Base-by-base conservation (phyloP, 2,797 vertebrate genomes). In the Nothura maculosa region DNA sequence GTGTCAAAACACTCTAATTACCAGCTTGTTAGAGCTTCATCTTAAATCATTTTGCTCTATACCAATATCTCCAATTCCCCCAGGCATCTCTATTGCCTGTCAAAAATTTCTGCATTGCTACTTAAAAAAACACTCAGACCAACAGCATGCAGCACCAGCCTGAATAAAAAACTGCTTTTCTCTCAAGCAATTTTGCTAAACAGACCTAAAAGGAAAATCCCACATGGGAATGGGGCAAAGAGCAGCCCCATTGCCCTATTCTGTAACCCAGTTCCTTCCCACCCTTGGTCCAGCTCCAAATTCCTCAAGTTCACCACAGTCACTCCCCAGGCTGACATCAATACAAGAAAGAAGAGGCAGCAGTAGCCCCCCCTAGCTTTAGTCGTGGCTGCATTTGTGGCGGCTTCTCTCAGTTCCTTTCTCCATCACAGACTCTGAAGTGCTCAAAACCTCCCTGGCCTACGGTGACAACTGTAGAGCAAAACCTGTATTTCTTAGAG, bases 11-110 rank as follows among this genome's bases (percentile, higher is more conserved):
- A 87, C 40, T 57, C 32, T 64, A 74, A 93, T 91, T 90, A 87
- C 45, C 87, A 87, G 91, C 17, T 60, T 81, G 69, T 81, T 85
- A 62, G 30, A 85, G 63, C 66, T 76, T 67, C 55, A 40, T 36
- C 85, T 36, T 62, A 83, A 85, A 66, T 62, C 38, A 84, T 81
- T 92, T 84, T 81, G 60, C 74, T 73, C 34, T 84, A 22, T 12
- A 78, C 42, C 89, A 91, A 81, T 67, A 93, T 76, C 54, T 55
- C 14, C 24, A 72, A 86, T 92, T 73, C 57, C 95, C 91, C 36
- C 47, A 81, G 87, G 94, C 94, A 84, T 36, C 92, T 63, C 86
- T 84, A 94, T 55, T 91, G 60, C 87, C 61, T 92, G 91, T 94
- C 89, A 95, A 91, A 93, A 95, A 85, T 64, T 89, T 92, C 50